Evolutionary conservation across 35 echinoderm and acorn worm genomes (phyloP).

Genomic region (Ptychodera flava): DNA sequence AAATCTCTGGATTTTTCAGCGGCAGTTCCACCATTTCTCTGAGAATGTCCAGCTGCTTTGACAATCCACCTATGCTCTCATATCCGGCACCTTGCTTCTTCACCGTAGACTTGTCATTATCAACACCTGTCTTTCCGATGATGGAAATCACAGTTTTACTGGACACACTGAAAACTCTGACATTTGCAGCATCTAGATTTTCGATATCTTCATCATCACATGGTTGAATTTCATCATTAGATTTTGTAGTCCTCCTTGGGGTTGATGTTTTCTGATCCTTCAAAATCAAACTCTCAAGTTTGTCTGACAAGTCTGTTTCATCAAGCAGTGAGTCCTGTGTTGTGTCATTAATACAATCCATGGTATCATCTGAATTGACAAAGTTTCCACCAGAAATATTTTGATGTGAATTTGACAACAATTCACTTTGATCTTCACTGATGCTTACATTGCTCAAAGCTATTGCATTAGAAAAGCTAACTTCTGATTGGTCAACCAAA

Average conservation of each 20-base stretch:
- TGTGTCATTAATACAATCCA: neutral
- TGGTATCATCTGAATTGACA: neutral
- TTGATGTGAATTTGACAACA: slow-evolving; percentile 27
- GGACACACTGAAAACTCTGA: slow-evolving; percentile 16
- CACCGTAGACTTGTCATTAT: slow-evolving; percentile 3
- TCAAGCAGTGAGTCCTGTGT: slow-evolving; percentile 7
- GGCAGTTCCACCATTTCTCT: slow-evolving; percentile 69
- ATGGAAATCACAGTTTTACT: neutral
- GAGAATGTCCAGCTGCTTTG: slow-evolving; percentile 63
- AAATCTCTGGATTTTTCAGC: slow-evolving; percentile 67
- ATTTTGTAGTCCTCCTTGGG: slow-evolving; percentile 5
- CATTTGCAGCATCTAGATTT: slow-evolving; percentile 15
- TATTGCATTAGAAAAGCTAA: neutral
- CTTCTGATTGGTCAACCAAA: slow-evolving; percentile 15
- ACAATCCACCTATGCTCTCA: slow-evolving; percentile 80
- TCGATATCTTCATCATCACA: slow-evolving; percentile 10
- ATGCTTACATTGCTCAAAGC: neutral
- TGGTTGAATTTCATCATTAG: neutral
- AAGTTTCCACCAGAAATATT: neutral
- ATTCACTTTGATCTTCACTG: slow-evolving; percentile 4
- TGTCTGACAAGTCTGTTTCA: neutral
- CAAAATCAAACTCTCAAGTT: slow-evolving; percentile 2
- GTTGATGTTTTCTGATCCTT: slow-evolving; percentile 12
- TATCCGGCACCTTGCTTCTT: slow-evolving; percentile 5
- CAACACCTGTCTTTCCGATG: neutral